phyloP scores from a whole-genome alignment of 2,797 vertebrate genomes.

The Epinephelus malabaricus region DNA sequence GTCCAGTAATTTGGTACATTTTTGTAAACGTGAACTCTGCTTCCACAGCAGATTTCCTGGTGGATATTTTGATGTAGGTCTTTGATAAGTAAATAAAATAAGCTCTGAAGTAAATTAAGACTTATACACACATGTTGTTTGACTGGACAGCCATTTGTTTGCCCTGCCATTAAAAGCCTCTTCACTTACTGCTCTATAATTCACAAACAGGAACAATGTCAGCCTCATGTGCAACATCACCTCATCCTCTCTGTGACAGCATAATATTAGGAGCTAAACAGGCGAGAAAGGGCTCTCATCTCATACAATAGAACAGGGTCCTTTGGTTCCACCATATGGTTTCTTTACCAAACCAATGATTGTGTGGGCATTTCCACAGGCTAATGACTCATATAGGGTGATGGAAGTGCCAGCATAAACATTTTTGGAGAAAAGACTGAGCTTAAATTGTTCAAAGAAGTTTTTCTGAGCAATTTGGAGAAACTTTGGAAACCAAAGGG shows the following conservation, averaged over 20 bases:
- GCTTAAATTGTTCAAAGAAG: slow-evolving; percentile 38
- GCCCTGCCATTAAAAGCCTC: background rate
- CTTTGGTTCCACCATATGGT: slow-evolving; percentile 15
- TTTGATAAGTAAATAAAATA: background rate
- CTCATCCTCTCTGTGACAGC: slow-evolving; percentile 7
- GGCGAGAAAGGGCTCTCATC: slow-evolving; percentile 4
- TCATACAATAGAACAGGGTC: slow-evolving; percentile 22
- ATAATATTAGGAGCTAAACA: slow-evolving; percentile 5
- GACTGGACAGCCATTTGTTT: background rate
- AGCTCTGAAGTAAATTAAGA: background rate
- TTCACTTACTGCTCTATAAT: slow-evolving; percentile 7
- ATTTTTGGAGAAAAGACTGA: slow-evolving; percentile 17
- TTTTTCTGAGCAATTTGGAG: slow-evolving; percentile 30
- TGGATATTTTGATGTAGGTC: background rate
- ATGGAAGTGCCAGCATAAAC: slow-evolving; percentile 40
- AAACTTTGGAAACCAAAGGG: slow-evolving; percentile 33
- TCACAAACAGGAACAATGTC: slow-evolving; percentile 12
- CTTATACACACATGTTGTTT: background rate
- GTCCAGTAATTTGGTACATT: background rate
- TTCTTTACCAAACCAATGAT: slow-evolving; percentile 44
- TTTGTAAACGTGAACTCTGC: background rate
- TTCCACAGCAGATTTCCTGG: slow-evolving; percentile 30
- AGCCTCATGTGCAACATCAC: slow-evolving; percentile 16
- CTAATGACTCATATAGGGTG: slow-evolving; percentile 56
- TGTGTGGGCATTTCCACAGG: slow-evolving; percentile 32